phyloP scores from a whole-genome alignment of 2,888 invertebrate genomes.

The Geophilus truncorum region DNA sequence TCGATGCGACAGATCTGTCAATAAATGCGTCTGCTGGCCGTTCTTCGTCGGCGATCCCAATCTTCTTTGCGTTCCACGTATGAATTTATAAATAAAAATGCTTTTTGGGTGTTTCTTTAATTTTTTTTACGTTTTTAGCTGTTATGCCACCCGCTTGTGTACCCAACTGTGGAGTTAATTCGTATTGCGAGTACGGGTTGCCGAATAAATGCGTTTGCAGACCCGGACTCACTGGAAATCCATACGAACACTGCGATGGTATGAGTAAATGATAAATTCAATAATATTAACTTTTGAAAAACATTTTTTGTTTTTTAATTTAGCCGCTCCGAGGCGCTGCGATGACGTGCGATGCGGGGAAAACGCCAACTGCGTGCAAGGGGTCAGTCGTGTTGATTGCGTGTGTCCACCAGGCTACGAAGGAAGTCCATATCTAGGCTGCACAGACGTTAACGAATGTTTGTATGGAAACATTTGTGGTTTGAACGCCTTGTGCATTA shows the following conservation, averaged over 20 bases:
- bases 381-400: conserved; percentile 66
- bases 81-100: conserved; percentile 50
- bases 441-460: conserved; percentile 57
- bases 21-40: conserved; percentile 79
- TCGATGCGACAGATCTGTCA: conserved; percentile 70
- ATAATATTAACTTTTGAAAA: not conserved
- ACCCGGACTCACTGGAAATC: conserved; percentile 77
- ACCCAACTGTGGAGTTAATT: conserved; percentile 73
- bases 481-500: conserved; percentile 77
- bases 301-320: too few relatives aligned
- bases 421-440: conserved; percentile 81
- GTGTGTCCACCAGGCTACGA: conserved; percentile 74
- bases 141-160: conserved; percentile 69
- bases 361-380: conserved; percentile 74
- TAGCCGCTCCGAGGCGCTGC: conserved; percentile 51
- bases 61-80: conserved; percentile 84
- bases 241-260: conserved; percentile 69
- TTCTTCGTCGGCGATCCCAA: conserved; percentile 86
- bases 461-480: conserved; percentile 48
- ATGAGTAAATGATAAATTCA: not conserved
- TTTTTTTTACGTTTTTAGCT: conserved; percentile 54
- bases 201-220: conserved; percentile 76
- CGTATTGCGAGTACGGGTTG: conserved; percentile 79
- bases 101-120: not conserved
- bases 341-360: conserved; percentile 66